These are phyloP conservation scores for Prunella himalayana DNA, from an alignment of 2,113 vertebrate species.

Conservation along the genomic window DNA sequence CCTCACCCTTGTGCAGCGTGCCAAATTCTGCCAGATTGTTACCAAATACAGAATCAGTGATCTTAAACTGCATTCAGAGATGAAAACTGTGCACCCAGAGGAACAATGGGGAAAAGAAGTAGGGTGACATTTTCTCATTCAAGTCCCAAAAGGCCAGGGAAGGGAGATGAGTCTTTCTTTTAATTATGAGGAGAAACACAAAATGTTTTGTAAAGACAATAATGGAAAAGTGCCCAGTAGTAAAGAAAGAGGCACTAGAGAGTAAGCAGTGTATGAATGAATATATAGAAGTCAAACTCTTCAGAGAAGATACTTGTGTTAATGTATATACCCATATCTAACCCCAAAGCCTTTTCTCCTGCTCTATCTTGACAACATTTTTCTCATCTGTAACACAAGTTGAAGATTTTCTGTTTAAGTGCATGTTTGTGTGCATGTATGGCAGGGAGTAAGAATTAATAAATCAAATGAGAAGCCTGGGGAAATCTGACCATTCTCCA, in stretches of 20 bases:
- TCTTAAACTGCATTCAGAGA: neutral
- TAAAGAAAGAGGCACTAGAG: neutral
- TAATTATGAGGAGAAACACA: neutral
- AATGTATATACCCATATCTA: neutral
- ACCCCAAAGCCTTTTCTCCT: neutral
- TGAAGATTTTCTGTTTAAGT: neutral
- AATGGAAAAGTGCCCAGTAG: neutral
- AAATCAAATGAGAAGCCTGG: neutral
- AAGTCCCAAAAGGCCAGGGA: neutral
- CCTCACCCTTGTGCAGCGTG: neutral
- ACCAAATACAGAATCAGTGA: conserved; percentile 16
- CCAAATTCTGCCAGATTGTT: conserved; percentile 21
- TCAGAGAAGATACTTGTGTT: neutral
- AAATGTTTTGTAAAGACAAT: neutral
- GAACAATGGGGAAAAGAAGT: neutral
- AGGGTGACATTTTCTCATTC: neutral
- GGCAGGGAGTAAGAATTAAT: neutral
- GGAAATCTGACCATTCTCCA: neutral
- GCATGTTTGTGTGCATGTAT: neutral
- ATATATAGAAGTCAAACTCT: neutral
- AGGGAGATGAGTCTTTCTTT: neutral
- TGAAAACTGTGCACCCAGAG: neutral
- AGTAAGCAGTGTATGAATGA: neutral
- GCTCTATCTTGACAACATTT: neutral
- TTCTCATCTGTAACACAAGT: neutral